Evolutionary conservation across 1,140 invertebrate species (phyloP).

Genomic region (Drosophila punjabiensis): DNA sequence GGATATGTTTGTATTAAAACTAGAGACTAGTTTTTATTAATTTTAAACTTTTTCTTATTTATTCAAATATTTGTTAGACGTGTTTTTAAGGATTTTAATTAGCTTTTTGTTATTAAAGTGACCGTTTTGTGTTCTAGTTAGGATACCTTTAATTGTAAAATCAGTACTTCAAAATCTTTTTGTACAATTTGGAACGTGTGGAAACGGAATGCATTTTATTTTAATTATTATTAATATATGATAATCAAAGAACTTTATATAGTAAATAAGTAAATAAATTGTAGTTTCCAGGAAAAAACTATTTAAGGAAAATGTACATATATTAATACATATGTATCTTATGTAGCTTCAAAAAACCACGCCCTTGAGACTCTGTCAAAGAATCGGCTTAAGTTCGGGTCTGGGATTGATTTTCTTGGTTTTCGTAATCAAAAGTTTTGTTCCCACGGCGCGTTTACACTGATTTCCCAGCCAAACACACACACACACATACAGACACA

Average conservation of each 20-base stretch:
- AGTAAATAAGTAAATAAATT: neutral
- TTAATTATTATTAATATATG: too few relatives aligned
- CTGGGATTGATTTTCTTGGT: conserved; percentile 75
- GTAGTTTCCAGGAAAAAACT: neutral
- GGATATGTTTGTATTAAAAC: neutral
- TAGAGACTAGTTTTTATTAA: neutral
- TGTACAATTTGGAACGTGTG: neutral
- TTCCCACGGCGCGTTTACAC: conserved; percentile 76
- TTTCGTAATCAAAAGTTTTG: conserved; percentile 81
- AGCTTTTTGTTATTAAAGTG: neutral
- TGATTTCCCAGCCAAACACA: conserved; percentile 62
- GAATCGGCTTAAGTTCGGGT: conserved; percentile 12
- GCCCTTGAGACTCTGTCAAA: conserved; percentile 24
- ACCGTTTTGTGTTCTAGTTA: neutral
- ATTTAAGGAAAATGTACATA: neutral
- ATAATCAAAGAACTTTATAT: too few relatives aligned
- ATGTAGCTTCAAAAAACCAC: neutral
- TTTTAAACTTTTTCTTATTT: neutral
- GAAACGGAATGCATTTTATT: too few relatives aligned
- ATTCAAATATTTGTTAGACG: neutral
- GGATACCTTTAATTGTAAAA: neutral
- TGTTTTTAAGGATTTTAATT: neutral
- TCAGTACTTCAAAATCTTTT: neutral
- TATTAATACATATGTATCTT: neutral
- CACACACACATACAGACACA: conserved; percentile 27